Percentiles rank a stretch among this genome's conserved stretches.
Conservation (phyloP, 2,113 vertebrate genomes). For the Cynoglossus semilaevis region DNA sequence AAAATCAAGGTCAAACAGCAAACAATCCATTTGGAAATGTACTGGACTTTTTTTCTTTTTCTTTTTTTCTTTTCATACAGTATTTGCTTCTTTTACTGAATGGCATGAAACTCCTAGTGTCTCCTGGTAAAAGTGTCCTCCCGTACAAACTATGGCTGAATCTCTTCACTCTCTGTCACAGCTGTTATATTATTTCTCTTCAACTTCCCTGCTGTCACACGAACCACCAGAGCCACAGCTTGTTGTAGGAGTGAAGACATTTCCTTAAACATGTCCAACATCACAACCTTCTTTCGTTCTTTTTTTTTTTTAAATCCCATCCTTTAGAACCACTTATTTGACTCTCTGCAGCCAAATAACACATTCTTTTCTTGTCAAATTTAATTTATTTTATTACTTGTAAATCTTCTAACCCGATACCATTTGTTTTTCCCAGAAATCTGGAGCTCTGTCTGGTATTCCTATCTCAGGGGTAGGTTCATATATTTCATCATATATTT, state of each 20-base stretch:
- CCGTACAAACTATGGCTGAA: constrained; percentile 14
- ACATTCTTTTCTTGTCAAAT: too few species aligned
- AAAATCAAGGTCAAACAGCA: too few species aligned
- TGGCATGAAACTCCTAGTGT: too few species aligned
- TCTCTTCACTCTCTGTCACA: constrained; percentile 64
- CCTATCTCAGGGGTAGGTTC: constrained; percentile 92
- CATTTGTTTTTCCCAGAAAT: constrained; percentile 75
- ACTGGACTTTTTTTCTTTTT: constrained; percentile 10
- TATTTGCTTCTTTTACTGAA: too few species aligned
- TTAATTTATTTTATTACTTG: too few species aligned
- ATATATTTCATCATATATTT: background rate
- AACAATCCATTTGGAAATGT: constrained; percentile 54
- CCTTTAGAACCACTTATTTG: constrained; percentile 4
- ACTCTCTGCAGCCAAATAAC: background rate
- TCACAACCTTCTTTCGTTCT: background rate
- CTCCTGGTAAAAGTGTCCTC: background rate
- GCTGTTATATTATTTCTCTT: background rate
- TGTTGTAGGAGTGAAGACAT: constrained; percentile 61
- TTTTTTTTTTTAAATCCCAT: constrained; percentile 12
- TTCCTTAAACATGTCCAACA: background rate
- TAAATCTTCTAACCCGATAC: background rate
- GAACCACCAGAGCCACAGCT: background rate
- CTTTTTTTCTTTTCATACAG: too few species aligned
- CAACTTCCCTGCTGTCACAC: background rate
- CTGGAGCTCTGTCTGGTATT: constrained; percentile 86